phyloP scores from a whole-genome alignment of 1,140 invertebrate genomes.

The Goniozus legneri region DNA sequence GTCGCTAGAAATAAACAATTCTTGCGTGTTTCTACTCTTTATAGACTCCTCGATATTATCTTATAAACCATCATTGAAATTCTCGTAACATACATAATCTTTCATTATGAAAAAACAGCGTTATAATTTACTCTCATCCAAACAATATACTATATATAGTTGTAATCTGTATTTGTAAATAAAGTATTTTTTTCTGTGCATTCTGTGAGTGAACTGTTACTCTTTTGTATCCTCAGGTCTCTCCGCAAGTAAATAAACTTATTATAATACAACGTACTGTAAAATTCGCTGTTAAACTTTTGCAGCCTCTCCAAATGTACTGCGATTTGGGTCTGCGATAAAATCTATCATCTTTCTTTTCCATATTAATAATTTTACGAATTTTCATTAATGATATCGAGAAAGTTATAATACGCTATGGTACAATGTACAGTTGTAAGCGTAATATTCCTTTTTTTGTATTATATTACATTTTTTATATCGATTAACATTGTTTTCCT shows the following conservation, averaged over 20 bases:
- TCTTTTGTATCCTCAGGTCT: not conserved
- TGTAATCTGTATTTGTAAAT: not conserved
- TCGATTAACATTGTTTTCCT: slow-evolving; percentile 31
- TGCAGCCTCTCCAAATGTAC: not conserved
- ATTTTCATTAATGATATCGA: slow-evolving; percentile 12
- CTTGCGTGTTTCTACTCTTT: too few relatives aligned
- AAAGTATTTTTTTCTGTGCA: not conserved
- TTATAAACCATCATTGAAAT: not conserved
- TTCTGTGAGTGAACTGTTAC: too few relatives aligned
- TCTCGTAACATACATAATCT: not conserved
- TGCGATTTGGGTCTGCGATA: not conserved
- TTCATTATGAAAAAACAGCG: not conserved
- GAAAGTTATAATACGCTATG: slow-evolving; percentile 15
- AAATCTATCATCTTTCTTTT: not conserved
- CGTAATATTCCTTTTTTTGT: slow-evolving; percentile 10
- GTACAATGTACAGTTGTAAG: slow-evolving; percentile 20
- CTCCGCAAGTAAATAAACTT: not conserved
- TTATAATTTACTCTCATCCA: not conserved
- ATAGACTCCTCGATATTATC: not conserved
- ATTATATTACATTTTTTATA: slow-evolving; percentile 13
- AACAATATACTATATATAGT: not conserved
- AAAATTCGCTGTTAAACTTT: not conserved
- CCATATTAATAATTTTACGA: not conserved
- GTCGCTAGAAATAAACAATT: too few relatives aligned
- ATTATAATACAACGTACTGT: not conserved